A percentile compares a stretch with the other conserved stretches of the same genome.
Conservation (phyloP, 2,113 vertebrate species). For the Dicrurus megarhynchus region DNA sequence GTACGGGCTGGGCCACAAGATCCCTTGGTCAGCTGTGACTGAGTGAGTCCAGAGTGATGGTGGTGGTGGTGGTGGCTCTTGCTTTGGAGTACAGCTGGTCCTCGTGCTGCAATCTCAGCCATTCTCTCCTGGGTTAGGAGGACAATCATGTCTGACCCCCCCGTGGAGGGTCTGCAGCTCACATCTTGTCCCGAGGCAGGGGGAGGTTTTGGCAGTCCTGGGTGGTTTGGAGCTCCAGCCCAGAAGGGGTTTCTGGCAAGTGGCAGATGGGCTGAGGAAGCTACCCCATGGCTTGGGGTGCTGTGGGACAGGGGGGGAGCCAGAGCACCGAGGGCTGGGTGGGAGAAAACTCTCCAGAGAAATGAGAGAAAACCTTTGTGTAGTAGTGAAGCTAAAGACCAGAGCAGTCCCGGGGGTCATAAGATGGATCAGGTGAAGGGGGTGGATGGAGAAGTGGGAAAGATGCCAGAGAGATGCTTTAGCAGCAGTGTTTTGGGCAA, state of each 20-base stretch:
- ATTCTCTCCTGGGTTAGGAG: not conserved
- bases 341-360: not conserved
- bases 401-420: not conserved
- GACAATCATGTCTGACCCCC: rapidly evolving
- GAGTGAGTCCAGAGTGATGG: not conserved
- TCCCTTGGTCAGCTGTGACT: not conserved
- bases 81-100: not conserved
- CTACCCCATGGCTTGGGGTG: not conserved
- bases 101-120: not conserved
- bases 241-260: not conserved
- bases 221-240: not conserved
- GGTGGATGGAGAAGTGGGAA: not conserved
- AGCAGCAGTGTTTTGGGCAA: not conserved
- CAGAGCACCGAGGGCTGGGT: not conserved
- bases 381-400: not conserved
- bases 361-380: not conserved
- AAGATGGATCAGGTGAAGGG: not conserved
- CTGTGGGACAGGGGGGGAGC: not conserved
- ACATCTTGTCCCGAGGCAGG: not conserved
- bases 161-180: not conserved
- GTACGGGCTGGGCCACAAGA: not conserved
- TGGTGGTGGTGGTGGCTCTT: not conserved
- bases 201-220: not conserved
- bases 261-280: rapidly evolving
- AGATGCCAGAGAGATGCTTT: not conserved